Evolutionary conservation across 2,888 invertebrate species (phyloP), one percentile per base, ranked within the genome.

Genomic region (Cacoxenus indagator): DNA sequence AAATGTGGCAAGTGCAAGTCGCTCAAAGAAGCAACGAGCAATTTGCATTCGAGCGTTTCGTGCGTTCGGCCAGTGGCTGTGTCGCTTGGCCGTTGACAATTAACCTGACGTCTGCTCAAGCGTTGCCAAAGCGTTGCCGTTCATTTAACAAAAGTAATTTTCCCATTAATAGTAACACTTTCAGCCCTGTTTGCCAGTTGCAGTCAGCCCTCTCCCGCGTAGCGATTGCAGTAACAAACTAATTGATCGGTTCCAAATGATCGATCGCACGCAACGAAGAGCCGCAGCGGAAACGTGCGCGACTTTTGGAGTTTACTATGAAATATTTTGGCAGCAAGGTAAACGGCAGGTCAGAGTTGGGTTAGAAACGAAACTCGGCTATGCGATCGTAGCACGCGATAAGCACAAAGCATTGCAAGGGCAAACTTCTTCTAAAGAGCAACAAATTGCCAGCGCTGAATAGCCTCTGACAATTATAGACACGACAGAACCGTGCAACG

Each of bases 201-300:
- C 8, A 37, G 37, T 37, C 31, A 31, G 31, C 31, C 31, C 9
- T 31, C 31, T 8, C 19, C 17, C 22, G 8, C 6, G 8, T 62
- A 62, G 64, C 74, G 75, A 69, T 79, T 81, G 82, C 76, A 37
- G 9, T 4, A 31, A 31, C 31, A 78, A 76, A 78, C 85, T 87
- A 87, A 87, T 88, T 87, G 88, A 87, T 88, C 87, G 87, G 87
- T 87, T 87, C 87, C 88, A 85, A 86, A 84, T 87, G 87, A 85
- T 76, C 84, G 84, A 86, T 84, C 84, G 85, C 76, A 78, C 80
- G 84, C 77, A 85, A 76, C 84, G 77, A 78, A 69, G 31, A 6
- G 2, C 62, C n/a, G n/a, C n/a, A n/a, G n/a, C n/a, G n/a, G n/a
- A n/a, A n/a, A n/a, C n/a, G n/a, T n/a, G n/a, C n/a, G n/a, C n/a